Evolutionary conservation across 2,797 vertebrate species (phyloP).

Genomic region (Tapera naevia): DNA sequence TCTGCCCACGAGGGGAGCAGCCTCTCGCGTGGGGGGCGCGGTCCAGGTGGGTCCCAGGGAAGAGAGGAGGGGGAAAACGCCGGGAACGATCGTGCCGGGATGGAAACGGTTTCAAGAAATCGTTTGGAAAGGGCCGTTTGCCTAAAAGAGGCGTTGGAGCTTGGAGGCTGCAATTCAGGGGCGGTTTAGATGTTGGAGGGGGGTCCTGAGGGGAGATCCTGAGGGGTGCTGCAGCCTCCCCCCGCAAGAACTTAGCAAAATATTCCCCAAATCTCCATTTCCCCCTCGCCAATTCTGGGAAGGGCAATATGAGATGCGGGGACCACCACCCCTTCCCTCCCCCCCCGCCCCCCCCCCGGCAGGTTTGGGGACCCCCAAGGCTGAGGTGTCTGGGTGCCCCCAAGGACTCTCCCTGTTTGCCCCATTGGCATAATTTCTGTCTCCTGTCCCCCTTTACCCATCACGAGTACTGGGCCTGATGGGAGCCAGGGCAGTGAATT

Average conservation of each 20-base stretch:
- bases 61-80: neutral
- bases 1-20: neutral
- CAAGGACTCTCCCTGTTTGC: neutral
- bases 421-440: neutral
- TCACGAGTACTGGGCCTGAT: neutral
- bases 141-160: neutral
- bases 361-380: neutral
- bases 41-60: neutral
- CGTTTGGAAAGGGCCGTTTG: fast-evolving
- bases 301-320: neutral
- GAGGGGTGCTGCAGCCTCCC: neutral
- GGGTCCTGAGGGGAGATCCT: neutral
- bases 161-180: neutral
- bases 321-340: too few species aligned
- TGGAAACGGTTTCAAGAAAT: too few species aligned
- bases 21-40: neutral
- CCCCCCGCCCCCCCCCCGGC: too few species aligned
- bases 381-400: neutral
- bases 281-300: fast-evolving
- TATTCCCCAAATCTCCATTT: fast-evolving
- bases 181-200: neutral
- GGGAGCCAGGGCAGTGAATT: neutral
- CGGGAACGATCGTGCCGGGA: fast-evolving
- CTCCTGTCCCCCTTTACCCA: fast-evolving
- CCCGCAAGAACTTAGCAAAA: too few species aligned